A percentile compares a stretch with the other conserved stretches of the same genome.
phyloP scores from a whole-genome alignment of 2,113 vertebrate species.

The Clarias macrocephalus region DNA sequence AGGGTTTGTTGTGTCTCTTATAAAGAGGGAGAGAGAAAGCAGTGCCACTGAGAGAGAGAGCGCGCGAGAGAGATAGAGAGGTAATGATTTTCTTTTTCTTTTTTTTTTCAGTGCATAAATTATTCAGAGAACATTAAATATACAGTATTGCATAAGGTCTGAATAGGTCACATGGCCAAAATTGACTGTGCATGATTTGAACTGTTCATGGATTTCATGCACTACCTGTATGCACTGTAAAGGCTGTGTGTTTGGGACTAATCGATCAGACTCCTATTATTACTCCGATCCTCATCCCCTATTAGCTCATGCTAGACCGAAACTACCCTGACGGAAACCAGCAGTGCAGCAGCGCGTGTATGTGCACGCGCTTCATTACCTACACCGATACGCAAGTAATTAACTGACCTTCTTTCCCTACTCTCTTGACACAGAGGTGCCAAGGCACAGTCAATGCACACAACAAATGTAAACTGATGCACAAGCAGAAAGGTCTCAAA shows the following conservation, averaged over 20 bases:
- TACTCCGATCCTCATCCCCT: slow-evolving; percentile 59
- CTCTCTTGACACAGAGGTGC: slow-evolving; percentile 10
- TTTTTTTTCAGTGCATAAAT: not conserved
- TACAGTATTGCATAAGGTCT: not conserved
- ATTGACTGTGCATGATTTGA: not conserved
- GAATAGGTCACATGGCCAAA: not conserved
- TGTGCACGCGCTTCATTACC: slow-evolving; percentile 71
- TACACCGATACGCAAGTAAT: slow-evolving; percentile 76
- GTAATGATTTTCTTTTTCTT: not conserved
- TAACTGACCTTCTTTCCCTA: slow-evolving; percentile 62
- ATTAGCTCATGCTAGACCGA: slow-evolving; percentile 63
- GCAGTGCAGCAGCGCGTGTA: slow-evolving; percentile 58
- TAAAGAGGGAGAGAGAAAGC: slow-evolving; percentile 32
- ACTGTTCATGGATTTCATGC: slow-evolving; percentile 45
- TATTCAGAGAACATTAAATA: slow-evolving; percentile 10
- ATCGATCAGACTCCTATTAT: slow-evolving; percentile 57
- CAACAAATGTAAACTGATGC: slow-evolving; percentile 12
- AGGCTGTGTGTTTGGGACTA: slow-evolving; percentile 38
- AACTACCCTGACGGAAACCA: slow-evolving; percentile 43
- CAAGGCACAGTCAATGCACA: not conserved
- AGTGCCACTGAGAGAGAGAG: not conserved
- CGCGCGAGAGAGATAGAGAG: not conserved
- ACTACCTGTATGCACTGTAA: slow-evolving; percentile 45
- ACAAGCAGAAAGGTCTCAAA: not conserved
- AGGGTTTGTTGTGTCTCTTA: slow-evolving; percentile 48